Conservation (phyloP, 2,888 invertebrate genomes). For the Caenorhabditis virilis region DNA sequence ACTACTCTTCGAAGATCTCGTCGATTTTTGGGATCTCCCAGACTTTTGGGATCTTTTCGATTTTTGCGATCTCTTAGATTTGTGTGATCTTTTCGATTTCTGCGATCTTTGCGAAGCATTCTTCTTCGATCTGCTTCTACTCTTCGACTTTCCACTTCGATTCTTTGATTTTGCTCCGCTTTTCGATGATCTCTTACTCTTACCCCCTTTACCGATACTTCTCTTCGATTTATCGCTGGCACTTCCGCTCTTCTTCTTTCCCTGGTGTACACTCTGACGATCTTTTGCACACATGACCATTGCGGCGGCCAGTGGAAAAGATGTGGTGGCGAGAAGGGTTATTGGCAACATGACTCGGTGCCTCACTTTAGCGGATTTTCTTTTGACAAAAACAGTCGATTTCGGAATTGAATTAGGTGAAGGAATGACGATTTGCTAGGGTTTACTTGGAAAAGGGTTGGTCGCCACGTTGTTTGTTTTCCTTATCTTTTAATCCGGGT, state of each 20-base stretch:
- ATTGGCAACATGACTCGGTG: conserved; percentile 27
- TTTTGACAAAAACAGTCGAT: too few species aligned
- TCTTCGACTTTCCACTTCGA: conserved; percentile 13
- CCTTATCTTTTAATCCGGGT: too few species aligned
- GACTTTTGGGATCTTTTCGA: background rate
- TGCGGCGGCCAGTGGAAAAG: conserved; percentile 29
- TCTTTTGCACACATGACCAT: conserved; percentile 28
- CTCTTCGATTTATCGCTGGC: conserved; percentile 2
- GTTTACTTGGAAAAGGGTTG: too few species aligned
- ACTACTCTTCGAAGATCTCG: background rate
- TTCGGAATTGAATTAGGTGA: too few species aligned
- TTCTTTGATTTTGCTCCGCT: background rate
- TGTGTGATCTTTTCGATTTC: conserved; percentile 22
- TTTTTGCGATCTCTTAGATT: conserved; percentile 11
- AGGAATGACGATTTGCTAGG: too few species aligned
- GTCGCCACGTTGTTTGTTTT: too few species aligned
- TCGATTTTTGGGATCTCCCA: background rate
- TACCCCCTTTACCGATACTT: background rate
- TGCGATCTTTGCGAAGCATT: conserved; percentile 2
- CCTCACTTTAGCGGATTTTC: too few species aligned
- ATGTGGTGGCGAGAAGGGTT: conserved; percentile 23
- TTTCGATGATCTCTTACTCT: background rate
- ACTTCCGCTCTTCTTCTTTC: conserved; percentile 1
- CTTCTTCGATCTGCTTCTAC: conserved; percentile 4
- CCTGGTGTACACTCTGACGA: conserved; percentile 23